Base-by-base conservation (phyloP, 2,888 invertebrate species). In the Colostygia pectinataria region DNA sequence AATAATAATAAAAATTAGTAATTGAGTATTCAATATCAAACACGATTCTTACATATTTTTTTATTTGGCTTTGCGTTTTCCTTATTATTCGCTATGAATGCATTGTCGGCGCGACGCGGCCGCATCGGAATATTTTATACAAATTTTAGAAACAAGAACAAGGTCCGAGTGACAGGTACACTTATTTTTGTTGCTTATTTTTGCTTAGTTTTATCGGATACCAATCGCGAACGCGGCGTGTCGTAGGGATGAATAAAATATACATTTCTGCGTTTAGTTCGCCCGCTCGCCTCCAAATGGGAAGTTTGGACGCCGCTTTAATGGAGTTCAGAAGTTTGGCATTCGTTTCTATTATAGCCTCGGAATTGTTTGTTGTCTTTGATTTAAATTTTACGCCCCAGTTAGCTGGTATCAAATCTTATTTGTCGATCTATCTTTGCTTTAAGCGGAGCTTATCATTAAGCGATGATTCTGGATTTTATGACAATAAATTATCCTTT, bases 91-190 rank as follows among this genome's bases (percentile, higher is more conserved):
- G 68, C 71, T 68, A 75, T 73, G 65, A 75, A 75, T 71, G 74
- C 73, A 79, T 74, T 78, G 82, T 77, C 78, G 76, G 80, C 71
- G 70, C 80, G 81, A 73, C 76, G 77, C 77, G 77, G 74, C 73
- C 72, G 70, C 70, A 71, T 74, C 78, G 68, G 89, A 87, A 90
- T 90, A 89, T 87, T 86, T 90, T 89, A 89, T 88, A 88, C 88
- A 88, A 89, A 89, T 89, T 87, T 87, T 83, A 84, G 85, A 85
- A 84, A 88, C 79, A 89, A 88, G 81, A 90, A 86, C 85, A 86
- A 81, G 80, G 75, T 64, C 66, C 71, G 80, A 81, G 84, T 88
- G 89, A 90, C 89, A 89, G 89, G 81, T 87, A 90, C 88, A 90
- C 80, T 80, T 80, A 80, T 84, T 88, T 77, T 74, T 80, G 76